phyloP scores from a whole-genome alignment of 2,113 vertebrate genomes.

The Mionectes macconnelli region DNA sequence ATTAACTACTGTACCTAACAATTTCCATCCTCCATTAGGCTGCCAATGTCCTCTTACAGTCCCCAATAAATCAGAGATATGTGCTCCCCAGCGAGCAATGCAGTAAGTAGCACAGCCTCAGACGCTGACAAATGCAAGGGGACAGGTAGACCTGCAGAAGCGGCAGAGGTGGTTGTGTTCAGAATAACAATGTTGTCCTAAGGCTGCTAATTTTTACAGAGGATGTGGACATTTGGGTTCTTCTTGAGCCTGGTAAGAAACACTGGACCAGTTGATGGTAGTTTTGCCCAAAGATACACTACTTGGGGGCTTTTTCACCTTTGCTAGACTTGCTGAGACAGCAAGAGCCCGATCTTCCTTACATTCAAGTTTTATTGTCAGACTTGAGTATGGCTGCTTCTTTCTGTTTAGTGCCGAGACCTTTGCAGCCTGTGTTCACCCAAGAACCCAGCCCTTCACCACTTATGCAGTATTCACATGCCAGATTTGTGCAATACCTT shows the following conservation, averaged over 20 bases:
- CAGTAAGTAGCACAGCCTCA: not conserved
- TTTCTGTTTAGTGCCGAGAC: not conserved
- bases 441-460: slow-evolving; percentile 38
- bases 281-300: not conserved
- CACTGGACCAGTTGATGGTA: slow-evolving; percentile 46
- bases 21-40: slow-evolving; percentile 23
- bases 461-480: slow-evolving; percentile 44
- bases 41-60: not conserved
- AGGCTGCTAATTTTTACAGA: slow-evolving; percentile 62
- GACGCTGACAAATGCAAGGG: not conserved
- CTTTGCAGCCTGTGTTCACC: not conserved
- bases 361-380: not conserved
- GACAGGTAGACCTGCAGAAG: slow-evolving; percentile 35
- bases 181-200: slow-evolving; percentile 47
- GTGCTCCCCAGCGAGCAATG: not conserved
- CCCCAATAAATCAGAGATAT: not conserved
- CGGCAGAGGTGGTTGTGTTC: not conserved
- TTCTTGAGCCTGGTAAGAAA: slow-evolving; percentile 16
- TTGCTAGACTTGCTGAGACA: not conserved
- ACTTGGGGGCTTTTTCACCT: not conserved
- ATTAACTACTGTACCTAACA: slow-evolving; percentile 43
- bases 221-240: slow-evolving; percentile 17
- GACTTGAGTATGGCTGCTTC: not conserved
- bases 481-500: slow-evolving; percentile 67
- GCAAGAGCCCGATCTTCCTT: not conserved